A percentile compares a stretch with the other conserved stretches of the same genome.
Evolutionary conservation across 2,797 vertebrate genomes (phyloP).

Genomic region (Anas flavirostris): DNA sequence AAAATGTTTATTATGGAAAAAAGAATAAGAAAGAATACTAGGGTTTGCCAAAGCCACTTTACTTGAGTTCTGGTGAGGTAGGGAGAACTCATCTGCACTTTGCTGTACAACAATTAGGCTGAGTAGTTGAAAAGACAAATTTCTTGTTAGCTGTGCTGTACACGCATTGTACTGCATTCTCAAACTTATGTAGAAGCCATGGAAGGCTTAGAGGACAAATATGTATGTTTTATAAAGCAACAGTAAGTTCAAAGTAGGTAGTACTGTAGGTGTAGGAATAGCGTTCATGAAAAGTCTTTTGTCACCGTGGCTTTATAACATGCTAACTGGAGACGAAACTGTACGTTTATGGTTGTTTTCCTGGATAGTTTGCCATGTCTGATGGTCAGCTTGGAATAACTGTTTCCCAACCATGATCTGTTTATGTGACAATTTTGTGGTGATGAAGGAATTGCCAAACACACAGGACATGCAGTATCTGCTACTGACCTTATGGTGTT

Average conservation of each 20-base stretch:
- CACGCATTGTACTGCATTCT: background rate
- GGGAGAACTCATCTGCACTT: background rate
- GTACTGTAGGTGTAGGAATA: background rate
- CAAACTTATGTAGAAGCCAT: background rate
- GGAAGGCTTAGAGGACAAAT: background rate
- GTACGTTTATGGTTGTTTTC: background rate
- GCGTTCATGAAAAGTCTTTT: background rate
- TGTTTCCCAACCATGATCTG: background rate
- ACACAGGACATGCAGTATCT: background rate
- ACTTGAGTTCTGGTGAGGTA: background rate
- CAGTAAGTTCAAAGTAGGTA: background rate
- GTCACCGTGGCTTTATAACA: background rate
- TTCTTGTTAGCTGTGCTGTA: background rate
- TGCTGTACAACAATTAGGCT: background rate
- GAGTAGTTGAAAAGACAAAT: background rate
- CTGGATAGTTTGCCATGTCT: background rate
- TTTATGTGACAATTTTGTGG: background rate
- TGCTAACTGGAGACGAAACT: background rate
- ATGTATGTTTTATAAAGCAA: background rate
- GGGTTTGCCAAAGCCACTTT: background rate
- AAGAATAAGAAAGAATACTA: background rate
- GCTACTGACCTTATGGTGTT: background rate
- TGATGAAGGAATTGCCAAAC: background rate
- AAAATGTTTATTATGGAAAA: background rate
- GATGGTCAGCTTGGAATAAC: background rate